Evolutionary conservation across 2,888 invertebrate species (phyloP), one percentile per base, ranked within the genome.

Genomic region (Mactromeris polynyma): DNA sequence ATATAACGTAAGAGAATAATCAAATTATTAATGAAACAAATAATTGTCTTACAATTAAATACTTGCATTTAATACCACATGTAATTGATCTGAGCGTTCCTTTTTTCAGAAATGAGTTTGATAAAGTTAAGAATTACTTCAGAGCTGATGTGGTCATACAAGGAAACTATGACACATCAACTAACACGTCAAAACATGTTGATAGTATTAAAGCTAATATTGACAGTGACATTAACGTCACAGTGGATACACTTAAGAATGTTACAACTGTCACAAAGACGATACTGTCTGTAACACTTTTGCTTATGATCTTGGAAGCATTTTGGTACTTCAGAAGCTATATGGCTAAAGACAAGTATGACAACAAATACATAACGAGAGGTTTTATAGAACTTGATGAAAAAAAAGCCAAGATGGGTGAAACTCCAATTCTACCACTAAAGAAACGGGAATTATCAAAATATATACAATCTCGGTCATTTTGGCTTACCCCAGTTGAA

Each of bases 361-460:
- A 96, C 88, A 95, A 96, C 83, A 88, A 93, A n/a, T 96, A 95
- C 91, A 93, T 96, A 64, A 94, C 95, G 2, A 89, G 89, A 19
- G 89, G 87, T 36, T 95, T 95, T 86, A 89, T 86, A 40, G 81
- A 87, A n/a, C 87, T 95, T 9, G 96, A 96, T 81, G 36, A 64
- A 40, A 2, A 4, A 31, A 69, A 40, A 38, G 40, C 36, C 14
- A n/a, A 38, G 14, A 38, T 11, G 17, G 58, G 82, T 1, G 82
- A 82, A 33, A 46, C 42, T 19, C 21, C 73, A n/a, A 21, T 82
- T 6, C 54, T 82, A 7, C 82, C 82, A 9, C 33, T 82, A 21
- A 82, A 82, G 42, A 64, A 82, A 82, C 36, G 40, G 3, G 82
- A 82, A 31, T n/a, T 40, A 40, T 69, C 64, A 11, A 40, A 82